A percentile compares a stretch with the other conserved stretches of the same genome.
Evolutionary conservation across 2,797 vertebrate species (phyloP).

Genomic region (Poecilia wingei): DNA sequence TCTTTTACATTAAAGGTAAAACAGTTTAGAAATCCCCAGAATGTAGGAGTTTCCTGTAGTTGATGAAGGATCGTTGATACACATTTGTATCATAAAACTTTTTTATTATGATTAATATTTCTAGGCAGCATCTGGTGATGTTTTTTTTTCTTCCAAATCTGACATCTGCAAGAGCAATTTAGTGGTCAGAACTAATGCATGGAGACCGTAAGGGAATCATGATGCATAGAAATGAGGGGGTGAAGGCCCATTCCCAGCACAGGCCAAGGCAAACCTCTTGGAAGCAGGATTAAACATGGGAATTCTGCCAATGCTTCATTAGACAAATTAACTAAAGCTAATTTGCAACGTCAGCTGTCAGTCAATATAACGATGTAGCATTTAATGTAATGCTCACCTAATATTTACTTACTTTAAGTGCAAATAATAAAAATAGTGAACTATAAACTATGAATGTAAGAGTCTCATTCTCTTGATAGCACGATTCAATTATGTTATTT

Average conservation of each 20-base stretch:
- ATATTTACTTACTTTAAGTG: not conserved
- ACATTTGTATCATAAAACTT: constrained; percentile 26
- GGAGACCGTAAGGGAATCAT: constrained; percentile 27
- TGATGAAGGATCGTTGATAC: constrained; percentile 9
- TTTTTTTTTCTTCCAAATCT: constrained; percentile 4
- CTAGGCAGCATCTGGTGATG: constrained; percentile 21
- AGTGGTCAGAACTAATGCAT: constrained; percentile 19
- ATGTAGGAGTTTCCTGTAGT: not conserved
- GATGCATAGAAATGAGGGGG: constrained; percentile 17
- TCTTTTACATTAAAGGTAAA: not conserved
- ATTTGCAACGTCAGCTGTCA: constrained; percentile 19
- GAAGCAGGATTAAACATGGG: constrained; percentile 42
- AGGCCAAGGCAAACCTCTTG: constrained; percentile 23
- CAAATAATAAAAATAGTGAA: not conserved
- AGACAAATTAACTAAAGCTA: constrained; percentile 60
- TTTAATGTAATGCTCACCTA: constrained; percentile 8
- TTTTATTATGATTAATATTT: constrained; percentile 9
- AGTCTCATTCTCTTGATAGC: not conserved
- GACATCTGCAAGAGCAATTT: constrained; percentile 42
- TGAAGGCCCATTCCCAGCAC: constrained; percentile 11
- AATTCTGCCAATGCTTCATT: constrained; percentile 60
- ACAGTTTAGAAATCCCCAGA: not conserved
- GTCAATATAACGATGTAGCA: constrained; percentile 33
- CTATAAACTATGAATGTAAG: too few species aligned
- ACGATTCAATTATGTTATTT: not conserved